Base-by-base conservation (phyloP, 1,140 invertebrate species). In the Zaprionus inermis region DNA sequence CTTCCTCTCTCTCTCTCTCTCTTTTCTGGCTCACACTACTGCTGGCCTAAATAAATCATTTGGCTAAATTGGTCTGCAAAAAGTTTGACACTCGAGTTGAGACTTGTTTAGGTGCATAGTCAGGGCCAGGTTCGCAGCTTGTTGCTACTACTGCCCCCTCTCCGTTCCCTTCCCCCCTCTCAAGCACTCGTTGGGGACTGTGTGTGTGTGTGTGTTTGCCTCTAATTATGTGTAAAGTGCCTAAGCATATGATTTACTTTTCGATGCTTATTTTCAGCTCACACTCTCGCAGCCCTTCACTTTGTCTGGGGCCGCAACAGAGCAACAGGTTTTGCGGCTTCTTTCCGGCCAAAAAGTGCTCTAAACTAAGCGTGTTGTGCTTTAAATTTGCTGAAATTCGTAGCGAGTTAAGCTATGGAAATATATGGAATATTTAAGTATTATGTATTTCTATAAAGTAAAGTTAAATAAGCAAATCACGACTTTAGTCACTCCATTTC, bases 51-150 rank as follows among this genome's bases (percentile, higher is more conserved):
- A 89, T 89, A 89, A 89, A 89, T 89, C 84, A 89, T 89, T 89
- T 84, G 80, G 84, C 80, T 89, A 89, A 89, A 89, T 89, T 89
- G 80, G 80, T 89, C 84, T 84, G 84, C 80, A 89, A 89, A 89
- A 89, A 89, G 79, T 89, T 89, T 88, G 84, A 88, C 84, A 88
- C 84, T 88, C 76, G 73, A 86, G 83, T 77, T 78, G 73, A 82
- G 80, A 70, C 82, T 89, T 88, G 76, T 81, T 73, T 81, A 76
- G 78, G 66, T 71, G 49, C 44, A 61, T 49, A 60, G 51, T 60
- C 60, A 56, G 56, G 52, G 30, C 64, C 63, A 72, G 71, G 46
- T 72, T 22, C 20, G 24, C 28, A 69, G 66, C 66, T 68, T 59
- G 65, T 68, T 68, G 63, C 54, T 44, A 22, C 20, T 16, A 16